Base-by-base conservation (phyloP, 2,797 vertebrate genomes). In the Naso thynnoides region DNA sequence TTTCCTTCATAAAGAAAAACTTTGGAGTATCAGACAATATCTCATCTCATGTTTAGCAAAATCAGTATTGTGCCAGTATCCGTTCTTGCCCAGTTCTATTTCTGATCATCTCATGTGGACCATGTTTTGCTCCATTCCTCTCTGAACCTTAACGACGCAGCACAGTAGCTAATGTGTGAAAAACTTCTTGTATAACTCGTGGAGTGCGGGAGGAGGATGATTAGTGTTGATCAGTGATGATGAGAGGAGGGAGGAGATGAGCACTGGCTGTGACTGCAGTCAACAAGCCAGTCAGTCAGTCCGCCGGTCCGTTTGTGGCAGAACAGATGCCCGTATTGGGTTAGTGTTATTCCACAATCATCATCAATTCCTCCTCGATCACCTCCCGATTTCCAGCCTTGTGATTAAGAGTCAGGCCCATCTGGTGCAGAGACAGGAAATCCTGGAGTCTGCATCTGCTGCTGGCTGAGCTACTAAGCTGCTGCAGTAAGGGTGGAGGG, bases 351-450 rank as follows among this genome's bases (percentile, higher is more conserved):
- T 88, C 89, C 86, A 91, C 92, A 89, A 93, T 91, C 89, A 91
- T 93, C 91, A 93, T 94, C 93, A 88, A 90, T 93, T 92, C 88
- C 88, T 91, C 87, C 88, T 91, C 82, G 89, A 93, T 93, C 91
- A 88, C 89, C 92, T 91, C 89, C 90, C 80, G 87, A 92, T 94
- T 93, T 92, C 83, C 80, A 91, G 86, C 91, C 79, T 89, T 86
- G 89, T 93, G 93, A 95, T 94, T 94, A 95, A 93, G 91, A 92
- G 85, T 90, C 87, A 82, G 83, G 86, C 88, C 92, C 93, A 94
- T 95, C 94, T 94, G 94, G 88, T 92, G 86, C 81, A 84, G 90
- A 91, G 89, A 91, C 89, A 92, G 89, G 92, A 93, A 93, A 93
- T 93, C 91, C 91, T 90, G 87, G 88, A 90, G 89, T 91, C 89